A percentile compares a stretch with the other conserved stretches of the same genome.
phyloP scores from a whole-genome alignment of 53 echinoderm and acorn worm genomes.

The Arbacia lixula region DNA sequence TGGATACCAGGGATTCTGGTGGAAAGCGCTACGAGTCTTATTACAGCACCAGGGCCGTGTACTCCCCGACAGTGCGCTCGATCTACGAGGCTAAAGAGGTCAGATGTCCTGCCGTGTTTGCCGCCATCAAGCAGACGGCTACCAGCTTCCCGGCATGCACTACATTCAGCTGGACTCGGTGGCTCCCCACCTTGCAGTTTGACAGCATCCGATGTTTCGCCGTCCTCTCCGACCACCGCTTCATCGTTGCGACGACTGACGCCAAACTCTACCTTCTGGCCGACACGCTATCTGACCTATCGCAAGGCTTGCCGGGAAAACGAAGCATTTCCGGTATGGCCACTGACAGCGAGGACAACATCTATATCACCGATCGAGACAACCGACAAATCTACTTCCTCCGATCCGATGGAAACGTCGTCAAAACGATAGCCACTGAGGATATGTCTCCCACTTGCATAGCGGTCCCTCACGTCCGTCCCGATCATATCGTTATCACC shows the following conservation, averaged over 20 bases:
- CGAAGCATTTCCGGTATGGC: constrained; percentile 36
- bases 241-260: constrained; percentile 30
- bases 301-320: constrained; percentile 11
- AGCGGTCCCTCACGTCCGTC: constrained; percentile 16
- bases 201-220: constrained; percentile 41
- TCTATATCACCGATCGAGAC: constrained; percentile 72
- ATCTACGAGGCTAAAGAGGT: constrained; percentile 33
- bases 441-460: constrained; percentile 43
- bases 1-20: constrained; percentile 21
- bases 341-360: constrained; percentile 50
- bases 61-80: constrained; percentile 13
- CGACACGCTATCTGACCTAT: constrained; percentile 13
- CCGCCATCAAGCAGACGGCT: constrained; percentile 28
- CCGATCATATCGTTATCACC: constrained; percentile 12
- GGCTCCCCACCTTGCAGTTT: constrained; percentile 41
- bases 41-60: constrained; percentile 12
- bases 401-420: constrained; percentile 58
- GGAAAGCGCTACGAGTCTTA: constrained; percentile 9
- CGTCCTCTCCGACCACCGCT: constrained; percentile 40
- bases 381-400: constrained; percentile 66
- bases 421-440: constrained; percentile 40
- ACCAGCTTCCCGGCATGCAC: constrained; percentile 23
- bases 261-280: constrained; percentile 29
- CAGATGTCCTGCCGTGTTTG: constrained; percentile 29
- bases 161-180: constrained; percentile 30